phyloP scores from a whole-genome alignment of 1,140 invertebrate species.

The Drosophila aff. region DNA sequence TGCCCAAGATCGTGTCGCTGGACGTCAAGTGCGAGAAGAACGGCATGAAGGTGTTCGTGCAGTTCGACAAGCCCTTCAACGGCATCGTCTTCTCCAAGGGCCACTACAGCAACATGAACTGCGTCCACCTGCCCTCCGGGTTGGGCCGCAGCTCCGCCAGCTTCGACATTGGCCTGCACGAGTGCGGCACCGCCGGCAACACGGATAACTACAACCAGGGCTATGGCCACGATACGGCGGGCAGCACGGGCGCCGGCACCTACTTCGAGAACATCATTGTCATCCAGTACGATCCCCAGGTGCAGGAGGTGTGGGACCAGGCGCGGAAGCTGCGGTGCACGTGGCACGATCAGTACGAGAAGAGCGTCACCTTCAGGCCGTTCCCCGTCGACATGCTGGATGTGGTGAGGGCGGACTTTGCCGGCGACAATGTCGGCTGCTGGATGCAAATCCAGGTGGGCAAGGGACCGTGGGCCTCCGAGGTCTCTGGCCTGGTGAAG shows the following conservation, averaged over 20 bases:
- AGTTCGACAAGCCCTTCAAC: slow-evolving; percentile 97
- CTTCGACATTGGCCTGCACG: slow-evolving; percentile 95
- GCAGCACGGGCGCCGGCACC: slow-evolving; percentile 90
- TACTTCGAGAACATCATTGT: slow-evolving; percentile 98
- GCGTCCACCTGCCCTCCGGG: slow-evolving; percentile 95
- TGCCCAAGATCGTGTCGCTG: slow-evolving; percentile 95
- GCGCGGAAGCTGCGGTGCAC: slow-evolving; percentile 96
- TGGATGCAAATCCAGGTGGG: slow-evolving; percentile 98
- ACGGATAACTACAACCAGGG: slow-evolving; percentile 94
- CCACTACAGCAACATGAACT: slow-evolving; percentile 96
- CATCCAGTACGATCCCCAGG: slow-evolving; percentile 97
- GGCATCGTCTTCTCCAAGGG: slow-evolving; percentile 97
- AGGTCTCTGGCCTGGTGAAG: slow-evolving; percentile 97
- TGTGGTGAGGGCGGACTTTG: slow-evolving; percentile 96
- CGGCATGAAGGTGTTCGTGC: slow-evolving; percentile 95
- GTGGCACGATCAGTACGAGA: slow-evolving; percentile 98
- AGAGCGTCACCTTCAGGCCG: slow-evolving; percentile 96
- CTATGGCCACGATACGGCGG: slow-evolving; percentile 90
- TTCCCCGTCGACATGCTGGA: slow-evolving; percentile 98
- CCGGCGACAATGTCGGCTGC: slow-evolving; percentile 97
- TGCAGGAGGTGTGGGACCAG: slow-evolving; percentile 98
- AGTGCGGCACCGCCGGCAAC: slow-evolving; percentile 96
- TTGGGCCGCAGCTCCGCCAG: slow-evolving; percentile 93
- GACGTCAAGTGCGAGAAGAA: slow-evolving; percentile 98
- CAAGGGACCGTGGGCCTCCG: slow-evolving; percentile 97